phyloP scores from a whole-genome alignment of 2,113 vertebrate genomes.

The rabbit (Oryctolagus cuniculus) region DNA sequence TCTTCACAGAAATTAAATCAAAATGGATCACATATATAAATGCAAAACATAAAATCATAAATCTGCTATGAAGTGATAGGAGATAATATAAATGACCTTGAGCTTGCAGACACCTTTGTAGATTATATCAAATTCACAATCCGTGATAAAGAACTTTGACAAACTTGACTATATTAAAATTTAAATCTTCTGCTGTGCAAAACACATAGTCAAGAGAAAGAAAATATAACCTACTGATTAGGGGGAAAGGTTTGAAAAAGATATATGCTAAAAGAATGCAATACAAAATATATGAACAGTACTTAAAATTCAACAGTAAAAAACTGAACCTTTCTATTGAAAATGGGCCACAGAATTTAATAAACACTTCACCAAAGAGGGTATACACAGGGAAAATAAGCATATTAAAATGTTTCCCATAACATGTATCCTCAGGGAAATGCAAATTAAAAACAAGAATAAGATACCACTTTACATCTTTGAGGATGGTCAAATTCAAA shows the following conservation, averaged over 20 bases:
- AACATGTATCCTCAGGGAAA: neutral
- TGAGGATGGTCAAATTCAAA: neutral
- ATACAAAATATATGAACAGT: neutral
- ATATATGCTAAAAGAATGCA: neutral
- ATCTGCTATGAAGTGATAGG: neutral
- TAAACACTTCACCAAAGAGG: neutral
- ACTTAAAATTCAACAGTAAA: neutral
- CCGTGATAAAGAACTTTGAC: neutral
- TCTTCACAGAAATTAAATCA: neutral
- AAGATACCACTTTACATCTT: neutral
- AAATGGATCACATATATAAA: neutral
- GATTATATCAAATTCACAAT: neutral
- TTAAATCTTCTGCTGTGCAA: neutral
- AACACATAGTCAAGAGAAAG: neutral
- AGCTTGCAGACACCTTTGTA: neutral
- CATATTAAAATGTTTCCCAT: neutral
- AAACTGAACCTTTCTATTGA: neutral
- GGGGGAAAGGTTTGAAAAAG: neutral
- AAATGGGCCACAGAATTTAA: neutral
- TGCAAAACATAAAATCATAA: neutral
- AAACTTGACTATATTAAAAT: neutral
- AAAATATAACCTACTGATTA: neutral
- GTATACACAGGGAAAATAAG: neutral
- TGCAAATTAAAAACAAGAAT: neutral
- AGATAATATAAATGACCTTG: neutral